Evolutionary conservation across 1,140 invertebrate genomes (phyloP).

Genomic region (Notospermus geniculatus): DNA sequence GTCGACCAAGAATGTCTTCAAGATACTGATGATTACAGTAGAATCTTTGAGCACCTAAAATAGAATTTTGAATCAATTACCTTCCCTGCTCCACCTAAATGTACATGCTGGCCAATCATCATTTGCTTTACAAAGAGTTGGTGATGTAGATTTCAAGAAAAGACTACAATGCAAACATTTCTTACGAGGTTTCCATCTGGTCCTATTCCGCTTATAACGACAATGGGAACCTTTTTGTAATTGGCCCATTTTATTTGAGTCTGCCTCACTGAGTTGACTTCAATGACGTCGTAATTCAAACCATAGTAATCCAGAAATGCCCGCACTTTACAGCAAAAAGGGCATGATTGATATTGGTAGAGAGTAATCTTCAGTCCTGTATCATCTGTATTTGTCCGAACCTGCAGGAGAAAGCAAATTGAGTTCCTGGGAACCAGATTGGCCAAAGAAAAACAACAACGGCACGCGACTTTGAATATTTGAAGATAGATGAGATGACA

Average conservation of each 20-base stretch:
- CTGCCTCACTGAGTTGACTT: constrained; percentile 91
- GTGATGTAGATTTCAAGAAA: too few species aligned
- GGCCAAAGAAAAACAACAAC: too few species aligned
- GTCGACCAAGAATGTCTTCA: constrained; percentile 76
- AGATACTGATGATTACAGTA: constrained; percentile 85
- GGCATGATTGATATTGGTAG: constrained; percentile 96
- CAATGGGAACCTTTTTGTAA: constrained; percentile 94
- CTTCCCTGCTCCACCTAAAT: too few species aligned
- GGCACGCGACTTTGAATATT: too few species aligned
- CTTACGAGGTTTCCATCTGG: constrained; percentile 55
- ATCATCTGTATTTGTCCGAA: constrained; percentile 59
- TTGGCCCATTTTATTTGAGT: constrained; percentile 89
- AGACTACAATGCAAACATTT: constrained; percentile 7
- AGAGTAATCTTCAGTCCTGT: constrained; percentile 80
- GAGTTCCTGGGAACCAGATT: too few species aligned
- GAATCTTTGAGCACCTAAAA: constrained; percentile 85
- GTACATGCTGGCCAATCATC: too few species aligned
- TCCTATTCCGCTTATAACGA: constrained; percentile 73
- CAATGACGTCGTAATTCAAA: constrained; percentile 91
- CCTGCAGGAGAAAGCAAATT: constrained; percentile 63
- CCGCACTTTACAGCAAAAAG: constrained; percentile 96
- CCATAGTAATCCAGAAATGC: constrained; percentile 92
- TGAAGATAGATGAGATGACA: too few species aligned
- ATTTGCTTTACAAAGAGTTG: too few species aligned
- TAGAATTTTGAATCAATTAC: too few species aligned